phyloP scores from a whole-genome alignment of 2,797 vertebrate genomes.

The Pangasius sanitwongsei region DNA sequence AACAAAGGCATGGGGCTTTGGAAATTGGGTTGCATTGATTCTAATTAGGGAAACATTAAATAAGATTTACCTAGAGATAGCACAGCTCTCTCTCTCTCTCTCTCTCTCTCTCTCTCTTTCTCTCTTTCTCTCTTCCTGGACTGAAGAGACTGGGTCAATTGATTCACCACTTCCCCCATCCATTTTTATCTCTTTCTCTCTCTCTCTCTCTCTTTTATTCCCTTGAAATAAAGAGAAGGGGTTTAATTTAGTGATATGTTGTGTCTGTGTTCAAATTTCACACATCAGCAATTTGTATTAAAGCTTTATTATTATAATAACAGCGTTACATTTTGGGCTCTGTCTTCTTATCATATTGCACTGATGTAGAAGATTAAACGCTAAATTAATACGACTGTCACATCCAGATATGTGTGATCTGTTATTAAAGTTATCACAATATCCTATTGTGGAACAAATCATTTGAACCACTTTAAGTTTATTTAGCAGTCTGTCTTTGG shows the following conservation, averaged over 20 bases:
- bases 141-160: conserved; percentile 65
- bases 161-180: conserved; percentile 47
- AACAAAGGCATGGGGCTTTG: conserved; percentile 81
- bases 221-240: conserved; percentile 28
- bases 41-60: conserved; percentile 98
- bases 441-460: conserved; percentile 30
- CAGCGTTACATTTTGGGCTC: not conserved
- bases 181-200: not conserved
- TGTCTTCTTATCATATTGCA: conserved; percentile 56
- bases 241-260: conserved; percentile 62
- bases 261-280: conserved; percentile 43
- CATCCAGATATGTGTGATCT: conserved; percentile 69
- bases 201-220: conserved; percentile 27
- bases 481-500: not conserved
- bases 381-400: conserved; percentile 76
- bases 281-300: not conserved
- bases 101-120: conserved; percentile 62
- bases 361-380: conserved; percentile 76
- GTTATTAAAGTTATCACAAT: conserved; percentile 46
- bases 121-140: conserved; percentile 70
- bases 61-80: conserved; percentile 92
- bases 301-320: not conserved
- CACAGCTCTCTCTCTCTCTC: conserved; percentile 72
- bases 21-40: conserved; percentile 98
- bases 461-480: not conserved